Conservation (phyloP, 2,113 vertebrate genomes). For the Hippocampus mohnikei region DNA sequence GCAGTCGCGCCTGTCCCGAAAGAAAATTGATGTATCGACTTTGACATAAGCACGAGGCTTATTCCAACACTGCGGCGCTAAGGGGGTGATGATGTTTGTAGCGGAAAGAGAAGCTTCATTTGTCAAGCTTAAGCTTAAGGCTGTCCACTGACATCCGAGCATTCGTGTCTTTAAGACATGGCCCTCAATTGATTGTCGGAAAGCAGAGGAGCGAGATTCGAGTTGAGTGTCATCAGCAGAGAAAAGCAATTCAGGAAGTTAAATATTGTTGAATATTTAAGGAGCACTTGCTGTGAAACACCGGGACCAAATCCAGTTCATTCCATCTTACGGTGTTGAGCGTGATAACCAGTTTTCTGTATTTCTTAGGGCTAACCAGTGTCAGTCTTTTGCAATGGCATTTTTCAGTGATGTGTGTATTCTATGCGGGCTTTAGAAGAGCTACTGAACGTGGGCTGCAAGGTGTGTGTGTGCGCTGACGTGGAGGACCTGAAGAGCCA, state of each 20-base stretch:
- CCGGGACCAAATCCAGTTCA: neutral
- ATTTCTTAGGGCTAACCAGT: neutral
- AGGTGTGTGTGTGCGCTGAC: constrained; percentile 69
- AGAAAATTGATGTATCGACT: neutral
- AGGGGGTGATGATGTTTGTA: neutral
- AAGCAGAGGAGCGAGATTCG: neutral
- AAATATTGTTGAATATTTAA: neutral
- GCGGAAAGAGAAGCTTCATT: neutral
- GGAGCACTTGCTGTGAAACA: neutral
- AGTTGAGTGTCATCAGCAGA: neutral
- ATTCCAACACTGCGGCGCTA: neutral
- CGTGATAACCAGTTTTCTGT: no score
- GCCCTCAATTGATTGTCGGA: neutral
- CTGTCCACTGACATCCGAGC: neutral
- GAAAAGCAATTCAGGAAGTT: neutral
- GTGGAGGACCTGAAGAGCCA: constrained; percentile 68
- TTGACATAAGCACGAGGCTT: neutral
- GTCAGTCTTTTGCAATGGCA: neutral
- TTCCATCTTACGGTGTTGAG: neutral
- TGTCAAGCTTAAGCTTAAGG: constrained; percentile 4
- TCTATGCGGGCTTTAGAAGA: constrained; percentile 61
- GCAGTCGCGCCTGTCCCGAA: neutral
- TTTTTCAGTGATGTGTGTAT: constrained; percentile 5
- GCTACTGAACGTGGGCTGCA: constrained; percentile 69
- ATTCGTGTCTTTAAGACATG: neutral